Evolutionary conservation across 1,140 invertebrate species (phyloP).

Genomic region (Mizuhopecten yessoensis): DNA sequence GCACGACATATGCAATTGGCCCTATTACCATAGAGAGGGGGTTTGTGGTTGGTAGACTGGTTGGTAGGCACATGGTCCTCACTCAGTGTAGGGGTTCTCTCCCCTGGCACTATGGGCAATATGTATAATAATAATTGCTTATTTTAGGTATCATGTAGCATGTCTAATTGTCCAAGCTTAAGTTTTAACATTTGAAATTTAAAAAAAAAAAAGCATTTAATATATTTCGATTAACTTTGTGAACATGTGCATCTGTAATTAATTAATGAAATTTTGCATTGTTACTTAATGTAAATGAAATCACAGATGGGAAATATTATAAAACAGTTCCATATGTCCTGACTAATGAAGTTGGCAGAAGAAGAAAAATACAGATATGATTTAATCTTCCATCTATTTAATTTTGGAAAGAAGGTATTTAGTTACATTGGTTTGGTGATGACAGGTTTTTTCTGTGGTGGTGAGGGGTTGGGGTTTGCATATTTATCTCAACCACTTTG

Average conservation of each 20-base stretch:
- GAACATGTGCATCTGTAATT: neutral
- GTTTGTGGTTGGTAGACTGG: conserved; percentile 30
- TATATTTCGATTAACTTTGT: neutral
- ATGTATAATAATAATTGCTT: neutral
- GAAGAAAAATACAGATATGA: no score
- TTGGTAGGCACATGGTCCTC: conserved; percentile 9
- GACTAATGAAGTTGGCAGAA: neutral
- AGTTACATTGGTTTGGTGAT: no score
- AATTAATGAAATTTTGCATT: neutral
- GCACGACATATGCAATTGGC: conserved; percentile 24
- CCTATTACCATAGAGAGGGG: conserved; percentile 15
- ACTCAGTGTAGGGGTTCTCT: conserved; percentile 10
- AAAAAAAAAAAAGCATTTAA: neutral
- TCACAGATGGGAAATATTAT: neutral
- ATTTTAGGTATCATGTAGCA: neutral
- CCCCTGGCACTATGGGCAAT: neutral
- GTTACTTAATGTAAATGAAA: neutral
- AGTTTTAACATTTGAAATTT: neutral
- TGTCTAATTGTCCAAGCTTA: neutral
- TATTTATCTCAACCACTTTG: no score
- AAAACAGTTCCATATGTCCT: neutral
- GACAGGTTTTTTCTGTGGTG: no score
- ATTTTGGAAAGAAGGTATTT: no score
- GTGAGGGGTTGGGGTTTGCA: no score
- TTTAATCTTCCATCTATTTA: neutral